A percentile compares a stretch with the other conserved stretches of the same genome.
phyloP scores from a whole-genome alignment of 1,140 invertebrate genomes.

The Dreissena rostriformis region DNA sequence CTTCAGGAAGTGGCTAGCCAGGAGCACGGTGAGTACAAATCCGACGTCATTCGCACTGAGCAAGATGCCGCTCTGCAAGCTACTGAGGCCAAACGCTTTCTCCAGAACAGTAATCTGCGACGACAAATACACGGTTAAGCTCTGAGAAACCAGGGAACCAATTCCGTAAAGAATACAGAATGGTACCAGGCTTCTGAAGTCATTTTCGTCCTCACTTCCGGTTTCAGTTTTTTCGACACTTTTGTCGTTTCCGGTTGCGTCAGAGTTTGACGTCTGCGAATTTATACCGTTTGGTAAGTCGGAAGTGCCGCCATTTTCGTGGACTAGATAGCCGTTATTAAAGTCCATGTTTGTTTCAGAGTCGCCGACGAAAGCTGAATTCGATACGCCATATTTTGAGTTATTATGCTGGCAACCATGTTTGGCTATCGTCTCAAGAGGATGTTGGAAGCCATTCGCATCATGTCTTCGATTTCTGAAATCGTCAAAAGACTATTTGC shows the following conservation, averaged over 20 bases:
- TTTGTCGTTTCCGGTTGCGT: not conserved
- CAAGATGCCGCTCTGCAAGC: conserved; percentile 45
- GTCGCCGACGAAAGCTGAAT: not conserved
- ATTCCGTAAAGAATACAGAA: conserved; percentile 41
- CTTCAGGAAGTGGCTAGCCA: conserved; percentile 61
- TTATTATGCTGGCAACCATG: too few relatives aligned
- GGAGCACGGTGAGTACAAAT: conserved; percentile 52
- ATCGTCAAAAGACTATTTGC: too few relatives aligned
- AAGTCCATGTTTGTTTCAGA: not conserved
- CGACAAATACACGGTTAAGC: conserved; percentile 40
- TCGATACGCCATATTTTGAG: not conserved
- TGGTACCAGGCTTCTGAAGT: conserved; percentile 39
- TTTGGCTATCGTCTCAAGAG: too few relatives aligned
- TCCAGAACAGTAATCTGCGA: conserved; percentile 55
- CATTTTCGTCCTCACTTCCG: not conserved
- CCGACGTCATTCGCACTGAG: conserved; percentile 55
- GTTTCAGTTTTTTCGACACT: not conserved
- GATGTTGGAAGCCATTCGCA: too few relatives aligned
- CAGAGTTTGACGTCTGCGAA: too few relatives aligned
- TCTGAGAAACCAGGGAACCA: conserved; percentile 45
- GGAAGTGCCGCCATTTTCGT: not conserved
- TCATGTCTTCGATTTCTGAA: too few relatives aligned
- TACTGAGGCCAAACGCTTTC: conserved; percentile 37
- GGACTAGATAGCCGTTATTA: not conserved
- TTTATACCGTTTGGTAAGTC: not conserved